Evolutionary conservation across 1,140 invertebrate genomes (phyloP), one percentile per base, ranked within the genome.

Genomic region (Drosophila navojoa): DNA sequence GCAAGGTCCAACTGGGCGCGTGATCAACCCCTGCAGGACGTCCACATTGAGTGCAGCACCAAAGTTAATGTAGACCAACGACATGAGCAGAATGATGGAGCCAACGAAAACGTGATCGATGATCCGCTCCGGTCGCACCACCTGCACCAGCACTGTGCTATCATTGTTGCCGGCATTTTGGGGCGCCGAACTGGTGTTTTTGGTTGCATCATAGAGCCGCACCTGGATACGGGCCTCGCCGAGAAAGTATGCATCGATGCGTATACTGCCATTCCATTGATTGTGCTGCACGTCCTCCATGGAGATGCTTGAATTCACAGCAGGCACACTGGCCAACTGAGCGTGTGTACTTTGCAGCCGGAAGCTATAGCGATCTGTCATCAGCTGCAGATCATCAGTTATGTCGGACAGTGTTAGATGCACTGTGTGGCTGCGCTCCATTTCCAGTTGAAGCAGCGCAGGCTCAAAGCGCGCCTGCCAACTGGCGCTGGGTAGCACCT

Each of bases 11-110:
- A 97, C 93, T 0, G 98, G 98, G 72, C 93, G 94, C 67, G 93
- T 94, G 1, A 98, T 67, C 10, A 96, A 95, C 2, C 94, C 92
- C 71, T 94, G 94, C 5, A 98, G 94, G 5, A 96, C 94, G 1
- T 77, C 93, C 85, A 97, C 94, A 90, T 98, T 95, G 85, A 98
- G 93, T 0, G 97, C 97, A 92, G 97, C 98, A 0, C 98, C 98
- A 93, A 98, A 98, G 92, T 98, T 98, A 49, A 98, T 96, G 90
- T 97, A 98, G 70, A 98, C 95, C 50, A 98, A 93, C 0, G 95
- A 95, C 55, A 98, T 96, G 49, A 99, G 93, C 52, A 94, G 91
- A 7, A 95, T 95, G 4, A 98, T 95, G 62, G 96, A 96, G 42
- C 92, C 94, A 0, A 96, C 95, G 79, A 98, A 98, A 15, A 97